phyloP scores from a whole-genome alignment of 2,888 invertebrate species.

The Hemaris fuciformis region DNA sequence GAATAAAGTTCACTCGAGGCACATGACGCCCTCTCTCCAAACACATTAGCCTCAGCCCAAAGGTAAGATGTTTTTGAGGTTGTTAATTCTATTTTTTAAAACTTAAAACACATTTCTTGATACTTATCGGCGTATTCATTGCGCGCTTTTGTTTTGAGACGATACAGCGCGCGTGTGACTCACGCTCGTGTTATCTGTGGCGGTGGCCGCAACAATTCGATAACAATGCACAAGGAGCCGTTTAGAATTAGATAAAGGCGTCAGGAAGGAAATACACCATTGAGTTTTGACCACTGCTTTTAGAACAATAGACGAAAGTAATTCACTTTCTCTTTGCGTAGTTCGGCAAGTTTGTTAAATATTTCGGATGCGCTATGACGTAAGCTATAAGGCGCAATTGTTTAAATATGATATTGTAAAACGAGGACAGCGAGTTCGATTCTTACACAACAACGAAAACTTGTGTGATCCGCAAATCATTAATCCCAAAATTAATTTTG shows the following conservation, averaged over 20 bases:
- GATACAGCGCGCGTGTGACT: constrained; percentile 33
- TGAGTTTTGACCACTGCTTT: constrained; percentile 17
- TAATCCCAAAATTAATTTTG: too few species aligned
- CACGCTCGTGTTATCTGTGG: constrained; percentile 45
- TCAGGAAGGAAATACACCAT: constrained; percentile 24
- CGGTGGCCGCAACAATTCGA: constrained; percentile 39
- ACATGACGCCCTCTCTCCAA: not conserved
- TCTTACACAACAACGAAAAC: too few species aligned
- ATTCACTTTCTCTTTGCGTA: not conserved
- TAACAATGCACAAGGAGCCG: constrained; percentile 40
- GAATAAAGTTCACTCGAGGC: not conserved
- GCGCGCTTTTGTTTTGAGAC: constrained; percentile 1
- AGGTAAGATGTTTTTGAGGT: not conserved
- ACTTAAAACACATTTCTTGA: too few species aligned
- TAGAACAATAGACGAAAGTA: constrained; percentile 10
- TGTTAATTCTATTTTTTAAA: not conserved
- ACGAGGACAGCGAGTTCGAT: too few species aligned
- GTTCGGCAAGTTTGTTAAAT: not conserved
- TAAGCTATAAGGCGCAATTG: too few species aligned
- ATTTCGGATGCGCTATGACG: too few species aligned
- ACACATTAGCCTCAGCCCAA: not conserved
- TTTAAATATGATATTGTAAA: too few species aligned
- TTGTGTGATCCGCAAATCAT: too few species aligned
- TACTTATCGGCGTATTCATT: not conserved
- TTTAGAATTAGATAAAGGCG: constrained; percentile 25